Percentiles rank a stretch among this genome's conserved stretches.
These are phyloP conservation scores for Brachycybe producta DNA, from an alignment of 2,888 invertebrate species.

Conservation along the genomic window DNA sequence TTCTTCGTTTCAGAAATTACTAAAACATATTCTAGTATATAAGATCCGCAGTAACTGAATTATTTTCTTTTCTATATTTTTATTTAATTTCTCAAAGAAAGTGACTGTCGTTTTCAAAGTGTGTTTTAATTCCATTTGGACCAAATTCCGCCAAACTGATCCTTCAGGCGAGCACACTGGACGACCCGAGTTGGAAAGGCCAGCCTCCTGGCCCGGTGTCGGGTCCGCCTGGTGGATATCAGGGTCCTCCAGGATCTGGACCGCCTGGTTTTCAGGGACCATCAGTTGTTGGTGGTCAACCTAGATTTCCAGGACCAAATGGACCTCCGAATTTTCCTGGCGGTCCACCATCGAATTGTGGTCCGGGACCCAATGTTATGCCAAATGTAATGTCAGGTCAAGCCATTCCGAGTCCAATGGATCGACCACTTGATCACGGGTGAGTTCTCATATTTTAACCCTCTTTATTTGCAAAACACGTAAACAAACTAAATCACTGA, in stretches of 20 bases:
- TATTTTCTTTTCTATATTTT: too few species aligned
- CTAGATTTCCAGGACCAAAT: constrained; percentile 55
- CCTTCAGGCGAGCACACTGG: constrained; percentile 43
- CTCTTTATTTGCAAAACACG: too few species aligned
- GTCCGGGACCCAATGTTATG: constrained; percentile 32
- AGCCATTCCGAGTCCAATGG: constrained; percentile 49
- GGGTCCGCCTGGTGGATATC: constrained; percentile 16
- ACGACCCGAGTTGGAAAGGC: constrained; percentile 71
- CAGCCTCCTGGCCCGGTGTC: constrained; percentile 46
- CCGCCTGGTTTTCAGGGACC: constrained; percentile 20
- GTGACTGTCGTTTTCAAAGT: too few species aligned
- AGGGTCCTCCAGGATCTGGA: constrained; percentile 17
- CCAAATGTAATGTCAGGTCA: neutral
- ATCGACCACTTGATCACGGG: constrained; percentile 57
- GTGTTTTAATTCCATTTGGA: too few species aligned
- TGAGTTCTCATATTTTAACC: constrained; percentile 39
- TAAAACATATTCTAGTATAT: too few species aligned
- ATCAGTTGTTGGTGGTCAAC: constrained; percentile 37
- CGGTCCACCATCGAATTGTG: constrained; percentile 36
- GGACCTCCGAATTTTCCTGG: constrained; percentile 42
- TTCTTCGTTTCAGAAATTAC: too few species aligned
- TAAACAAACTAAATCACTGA: too few species aligned
- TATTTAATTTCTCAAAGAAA: too few species aligned
- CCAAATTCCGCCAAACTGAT: constrained; percentile 2
- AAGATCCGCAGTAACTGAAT: too few species aligned